Conservation (phyloP, 2,888 invertebrate species). For the Sinodicranocentrus sp. region DNA sequence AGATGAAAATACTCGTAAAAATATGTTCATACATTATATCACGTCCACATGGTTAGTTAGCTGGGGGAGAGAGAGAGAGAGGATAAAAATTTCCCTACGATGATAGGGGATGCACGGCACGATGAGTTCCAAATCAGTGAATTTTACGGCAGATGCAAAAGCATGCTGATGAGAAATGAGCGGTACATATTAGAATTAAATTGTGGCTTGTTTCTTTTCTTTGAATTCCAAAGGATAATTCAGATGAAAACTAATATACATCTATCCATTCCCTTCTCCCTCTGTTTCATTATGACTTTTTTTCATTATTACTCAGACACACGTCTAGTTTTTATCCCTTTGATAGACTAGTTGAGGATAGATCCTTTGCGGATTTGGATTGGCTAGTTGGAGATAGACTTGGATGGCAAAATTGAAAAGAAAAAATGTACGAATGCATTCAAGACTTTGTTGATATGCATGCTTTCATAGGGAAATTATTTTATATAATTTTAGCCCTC, state of each 20-base stretch:
- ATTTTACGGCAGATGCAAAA: slow-evolving; percentile 60
- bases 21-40: slow-evolving; percentile 24
- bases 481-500: no score
- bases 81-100: not conserved
- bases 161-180: slow-evolving; percentile 28
- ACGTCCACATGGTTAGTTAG: slow-evolving; percentile 42
- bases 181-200: slow-evolving; percentile 28
- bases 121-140: slow-evolving; percentile 65
- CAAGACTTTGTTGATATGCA: no score
- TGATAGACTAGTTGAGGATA: no score
- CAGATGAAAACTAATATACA: not conserved
- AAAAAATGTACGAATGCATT: no score
- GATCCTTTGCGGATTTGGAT: no score
- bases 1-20: slow-evolving; percentile 19
- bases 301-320: no score
- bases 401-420: no score
- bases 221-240: not conserved
- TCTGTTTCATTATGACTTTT: no score
- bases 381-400: no score
- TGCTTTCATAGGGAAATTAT: no score
- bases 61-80: not conserved
- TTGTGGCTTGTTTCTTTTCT: not conserved
- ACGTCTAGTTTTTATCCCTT: no score
- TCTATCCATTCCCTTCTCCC: no score
- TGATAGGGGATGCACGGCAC: not conserved